Base-by-base conservation (phyloP, 2,797 vertebrate genomes). In the Poecilia wingei region DNA sequence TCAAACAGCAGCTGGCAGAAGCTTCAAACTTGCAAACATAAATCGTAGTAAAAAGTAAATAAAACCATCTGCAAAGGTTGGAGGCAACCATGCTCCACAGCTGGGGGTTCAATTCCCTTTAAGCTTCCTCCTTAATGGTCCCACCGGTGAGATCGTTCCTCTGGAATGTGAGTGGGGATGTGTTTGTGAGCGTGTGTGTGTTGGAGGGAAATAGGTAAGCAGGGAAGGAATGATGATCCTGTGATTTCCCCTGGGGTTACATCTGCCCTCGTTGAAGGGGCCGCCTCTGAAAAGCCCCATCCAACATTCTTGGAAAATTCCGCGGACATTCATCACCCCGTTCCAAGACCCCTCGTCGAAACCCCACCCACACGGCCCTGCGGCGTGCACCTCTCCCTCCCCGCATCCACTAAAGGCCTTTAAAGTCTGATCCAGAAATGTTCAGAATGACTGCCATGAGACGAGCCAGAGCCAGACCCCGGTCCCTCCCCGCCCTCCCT, bases 261-360 rank as follows among this genome's bases (percentile, higher is more conserved):
- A 94, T 94, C 92, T 94, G 92, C 89, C 90, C 91, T 86, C 8
- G 31, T 72, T 78, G 86, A 91, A 83, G 75, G 78, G 81, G 76
- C 88, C 71, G 72, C 79, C 85, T 82, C 78, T 77, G 82, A 91
- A 91, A 88, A 90, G 79, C 84, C 86, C 84, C 73, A 45, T 87
- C 88, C 22, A 16, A 89, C 92, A 94, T 94, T 94, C 93, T 92
- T 82, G 84, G 72, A 91, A 86, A 89, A 93, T 94, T 93, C 89
- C 82, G 13, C 36, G 75, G 87, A 83, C 88, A 91, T 93, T 91
- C 88, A 91, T 91, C 87, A 89, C 64, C 66, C 59, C 69, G 4
- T 68, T 86, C 84, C 79, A 66, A 88, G 84, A 89, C 83, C 88
- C 83, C 86, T 86, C 80, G 85, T 71, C 74, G 45, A 79, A 55